phyloP scores from a whole-genome alignment of 2,797 vertebrate species.

The Macropodus opercularis region DNA sequence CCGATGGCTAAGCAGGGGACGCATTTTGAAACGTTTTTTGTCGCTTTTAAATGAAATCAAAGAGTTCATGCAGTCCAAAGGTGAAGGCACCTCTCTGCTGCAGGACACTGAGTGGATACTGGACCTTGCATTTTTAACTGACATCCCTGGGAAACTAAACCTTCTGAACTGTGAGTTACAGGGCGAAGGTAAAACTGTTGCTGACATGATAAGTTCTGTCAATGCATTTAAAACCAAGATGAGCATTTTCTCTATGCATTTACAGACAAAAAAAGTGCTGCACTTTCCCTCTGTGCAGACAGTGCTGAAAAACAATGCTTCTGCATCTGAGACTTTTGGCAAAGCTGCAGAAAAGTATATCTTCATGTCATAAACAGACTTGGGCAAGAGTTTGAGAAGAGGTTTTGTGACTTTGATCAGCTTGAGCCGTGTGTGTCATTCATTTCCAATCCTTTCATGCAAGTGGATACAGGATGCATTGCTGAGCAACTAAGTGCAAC shows the following conservation, averaged over 20 bases:
- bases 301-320: conserved; percentile 35
- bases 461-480: background rate
- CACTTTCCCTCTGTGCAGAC: too few species aligned
- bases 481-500: conserved; percentile 7
- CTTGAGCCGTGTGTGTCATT: conserved; percentile 38
- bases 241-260: too few species aligned
- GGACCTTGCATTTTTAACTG: conserved; percentile 7
- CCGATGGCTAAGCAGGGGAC: too few species aligned
- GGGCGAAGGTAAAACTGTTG: background rate
- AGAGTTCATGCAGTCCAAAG: too few species aligned
- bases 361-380: conserved; percentile 36
- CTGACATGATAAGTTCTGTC: conserved; percentile 30
- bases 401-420: conserved; percentile 18
- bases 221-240: conserved; percentile 37
- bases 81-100: background rate
- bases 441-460: conserved; percentile 16
- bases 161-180: background rate
- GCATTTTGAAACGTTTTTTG: too few species aligned
- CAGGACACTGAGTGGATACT: conserved; percentile 1
- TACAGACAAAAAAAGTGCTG: too few species aligned
- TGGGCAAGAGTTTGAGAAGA: conserved; percentile 6
- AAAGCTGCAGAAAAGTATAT: conserved; percentile 41
- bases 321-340: conserved; percentile 30
- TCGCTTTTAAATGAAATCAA: too few species aligned
- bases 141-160: conserved; percentile 5